A percentile compares a stretch with the other conserved stretches of the same genome.
These are phyloP conservation scores for Andinoacara biseriatus DNA, from an alignment of 2,113 vertebrate genomes.

Conservation along the genomic window DNA sequence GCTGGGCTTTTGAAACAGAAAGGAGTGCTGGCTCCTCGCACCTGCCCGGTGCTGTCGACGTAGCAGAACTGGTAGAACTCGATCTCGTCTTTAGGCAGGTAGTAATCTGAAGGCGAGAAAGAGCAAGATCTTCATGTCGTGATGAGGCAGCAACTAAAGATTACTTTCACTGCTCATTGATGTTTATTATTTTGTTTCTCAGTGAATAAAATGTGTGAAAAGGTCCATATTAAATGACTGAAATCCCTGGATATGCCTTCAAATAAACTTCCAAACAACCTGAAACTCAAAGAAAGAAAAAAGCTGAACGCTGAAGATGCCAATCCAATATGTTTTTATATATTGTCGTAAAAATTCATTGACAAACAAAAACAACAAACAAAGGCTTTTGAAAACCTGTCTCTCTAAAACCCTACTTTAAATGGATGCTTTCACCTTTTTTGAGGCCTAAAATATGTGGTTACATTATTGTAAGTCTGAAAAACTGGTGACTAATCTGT, in stretches of 20 bases:
- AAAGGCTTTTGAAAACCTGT: not conserved
- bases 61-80: conserved; percentile 87
- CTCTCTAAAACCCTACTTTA: fast-evolving
- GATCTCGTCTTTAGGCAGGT: conserved; percentile 79
- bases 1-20: conserved; percentile 73
- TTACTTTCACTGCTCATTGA: not conserved
- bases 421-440: not conserved
- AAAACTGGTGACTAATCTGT: not conserved
- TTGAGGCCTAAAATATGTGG: not conserved
- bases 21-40: conserved; percentile 82
- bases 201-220: not conserved
- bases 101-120: conserved; percentile 68
- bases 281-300: no score
- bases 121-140: fast-evolving
- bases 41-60: conserved; percentile 70
- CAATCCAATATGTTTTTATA: not conserved
- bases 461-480: not conserved
- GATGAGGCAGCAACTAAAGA: not conserved
- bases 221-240: not conserved
- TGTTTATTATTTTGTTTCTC: not conserved
- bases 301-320: not conserved
- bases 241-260: not conserved
- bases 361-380: not conserved
- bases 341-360: not conserved
- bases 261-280: no score